Evolutionary conservation across 2,113 vertebrate species (phyloP).

Genomic region (Verasper variegatus): DNA sequence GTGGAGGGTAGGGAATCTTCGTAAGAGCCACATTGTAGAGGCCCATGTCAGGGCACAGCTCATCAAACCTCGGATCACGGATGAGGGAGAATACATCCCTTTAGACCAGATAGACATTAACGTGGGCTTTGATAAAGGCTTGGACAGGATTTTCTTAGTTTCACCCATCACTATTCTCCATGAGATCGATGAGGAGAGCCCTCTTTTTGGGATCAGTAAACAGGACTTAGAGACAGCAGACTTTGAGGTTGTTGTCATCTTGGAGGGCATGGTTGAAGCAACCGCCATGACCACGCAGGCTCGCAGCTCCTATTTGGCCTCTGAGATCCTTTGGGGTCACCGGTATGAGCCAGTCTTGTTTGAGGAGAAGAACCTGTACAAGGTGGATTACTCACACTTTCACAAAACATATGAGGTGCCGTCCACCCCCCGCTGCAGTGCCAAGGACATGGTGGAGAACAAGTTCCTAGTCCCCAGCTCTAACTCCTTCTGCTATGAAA

Average conservation of each 20-base stretch:
- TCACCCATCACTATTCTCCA: slow-evolving; percentile 97
- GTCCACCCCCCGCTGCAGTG: slow-evolving; percentile 94
- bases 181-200: slow-evolving; percentile 94
- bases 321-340: slow-evolving; percentile 96
- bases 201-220: slow-evolving; percentile 92
- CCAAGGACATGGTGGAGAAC: slow-evolving; percentile 97
- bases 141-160: slow-evolving; percentile 97
- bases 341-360: slow-evolving; percentile 96
- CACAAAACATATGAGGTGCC: slow-evolving; percentile 99
- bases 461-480: slow-evolving; percentile 92
- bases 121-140: slow-evolving; percentile 97
- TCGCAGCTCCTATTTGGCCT: slow-evolving; percentile 95
- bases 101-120: slow-evolving; percentile 98
- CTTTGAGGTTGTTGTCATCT: slow-evolving; percentile 98
- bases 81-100: slow-evolving; percentile 96
- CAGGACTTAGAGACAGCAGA: slow-evolving; percentile 94
- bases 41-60: slow-evolving; percentile 95
- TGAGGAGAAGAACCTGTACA: slow-evolving; percentile 96
- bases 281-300: slow-evolving; percentile 98
- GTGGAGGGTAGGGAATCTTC: slow-evolving; percentile 97
- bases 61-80: slow-evolving; percentile 94
- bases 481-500: slow-evolving; percentile 97
- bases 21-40: slow-evolving; percentile 99
- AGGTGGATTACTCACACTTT: slow-evolving; percentile 98
- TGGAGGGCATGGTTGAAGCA: slow-evolving; percentile 98